Conservation (phyloP, 2,113 vertebrate genomes). For the Solea senegalensis region DNA sequence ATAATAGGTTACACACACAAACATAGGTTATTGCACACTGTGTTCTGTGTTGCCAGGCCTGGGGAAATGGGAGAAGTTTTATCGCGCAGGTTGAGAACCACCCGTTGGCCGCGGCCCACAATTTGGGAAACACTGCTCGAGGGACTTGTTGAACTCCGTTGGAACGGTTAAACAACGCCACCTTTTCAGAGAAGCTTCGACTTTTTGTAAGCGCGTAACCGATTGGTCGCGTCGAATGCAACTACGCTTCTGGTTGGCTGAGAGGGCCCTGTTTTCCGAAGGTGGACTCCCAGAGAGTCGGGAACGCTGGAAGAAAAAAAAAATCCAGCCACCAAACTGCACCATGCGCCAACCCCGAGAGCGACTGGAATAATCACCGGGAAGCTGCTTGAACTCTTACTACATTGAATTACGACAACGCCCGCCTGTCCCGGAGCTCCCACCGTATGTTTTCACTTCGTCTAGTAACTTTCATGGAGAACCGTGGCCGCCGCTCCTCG, state of each 20-base stretch:
- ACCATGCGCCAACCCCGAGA: slow-evolving; percentile 70
- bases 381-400: slow-evolving; percentile 42
- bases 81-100: background rate
- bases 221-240: slow-evolving; percentile 63
- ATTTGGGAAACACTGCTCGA: background rate
- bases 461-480: slow-evolving; percentile 34
- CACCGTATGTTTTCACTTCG: slow-evolving; percentile 16
- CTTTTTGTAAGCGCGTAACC: slow-evolving; percentile 36
- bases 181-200: slow-evolving; percentile 18
- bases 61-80: too few relatives aligned
- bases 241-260: slow-evolving; percentile 75
- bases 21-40: too few relatives aligned
- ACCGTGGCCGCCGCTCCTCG: slow-evolving; percentile 8
- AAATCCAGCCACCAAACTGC: slow-evolving; percentile 61
- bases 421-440: background rate
- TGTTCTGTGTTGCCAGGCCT: too few relatives aligned
- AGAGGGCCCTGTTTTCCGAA: slow-evolving; percentile 65
- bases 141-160: background rate
- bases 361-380: slow-evolving; percentile 53
- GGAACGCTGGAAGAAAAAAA: slow-evolving; percentile 61
- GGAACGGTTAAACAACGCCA: slow-evolving; percentile 34
- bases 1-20: too few relatives aligned
- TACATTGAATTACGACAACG: slow-evolving; percentile 34
- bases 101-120: background rate
- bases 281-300: slow-evolving; percentile 72